Evolutionary conservation across 2,113 vertebrate genomes (phyloP).

Genomic region (Cacatua alba): DNA sequence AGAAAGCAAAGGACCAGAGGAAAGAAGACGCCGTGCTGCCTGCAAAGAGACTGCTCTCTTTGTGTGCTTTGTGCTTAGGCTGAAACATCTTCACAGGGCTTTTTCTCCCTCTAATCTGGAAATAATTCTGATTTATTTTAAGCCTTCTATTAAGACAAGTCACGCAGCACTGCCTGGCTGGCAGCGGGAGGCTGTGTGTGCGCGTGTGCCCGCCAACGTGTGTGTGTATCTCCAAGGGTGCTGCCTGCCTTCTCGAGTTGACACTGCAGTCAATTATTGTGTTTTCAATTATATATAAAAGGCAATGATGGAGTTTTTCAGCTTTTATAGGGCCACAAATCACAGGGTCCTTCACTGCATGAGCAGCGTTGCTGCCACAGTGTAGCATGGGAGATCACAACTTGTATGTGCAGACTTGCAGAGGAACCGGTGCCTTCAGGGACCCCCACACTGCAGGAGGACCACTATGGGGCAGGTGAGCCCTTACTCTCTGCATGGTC

Average conservation of each 20-base stretch:
- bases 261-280: slow-evolving; percentile 25
- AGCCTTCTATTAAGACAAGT: slow-evolving; percentile 39
- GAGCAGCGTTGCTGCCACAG: not conserved
- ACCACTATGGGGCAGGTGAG: not conserved
- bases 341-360: not conserved
- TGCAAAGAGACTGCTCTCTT: slow-evolving; percentile 3
- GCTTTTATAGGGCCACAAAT: slow-evolving; percentile 35
- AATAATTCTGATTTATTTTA: slow-evolving; percentile 67
- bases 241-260: slow-evolving; percentile 8
- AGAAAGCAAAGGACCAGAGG: slow-evolving; percentile 9
- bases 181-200: not conserved
- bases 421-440: not conserved
- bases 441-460: not conserved
- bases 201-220: rapidly evolving
- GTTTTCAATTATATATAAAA: slow-evolving; percentile 63
- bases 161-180: slow-evolving; percentile 7
- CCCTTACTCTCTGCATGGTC: rapidly evolving
- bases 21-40: not conserved
- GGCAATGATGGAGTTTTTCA: slow-evolving; percentile 41
- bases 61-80: slow-evolving; percentile 25
- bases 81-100: slow-evolving; percentile 25
- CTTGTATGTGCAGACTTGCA: not conserved
- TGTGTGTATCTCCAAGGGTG: not conserved
- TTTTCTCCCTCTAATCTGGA: slow-evolving; percentile 36
- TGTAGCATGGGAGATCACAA: not conserved